Base-by-base conservation (phyloP, 2,113 vertebrate genomes). In the Muntiacus reevesi region DNA sequence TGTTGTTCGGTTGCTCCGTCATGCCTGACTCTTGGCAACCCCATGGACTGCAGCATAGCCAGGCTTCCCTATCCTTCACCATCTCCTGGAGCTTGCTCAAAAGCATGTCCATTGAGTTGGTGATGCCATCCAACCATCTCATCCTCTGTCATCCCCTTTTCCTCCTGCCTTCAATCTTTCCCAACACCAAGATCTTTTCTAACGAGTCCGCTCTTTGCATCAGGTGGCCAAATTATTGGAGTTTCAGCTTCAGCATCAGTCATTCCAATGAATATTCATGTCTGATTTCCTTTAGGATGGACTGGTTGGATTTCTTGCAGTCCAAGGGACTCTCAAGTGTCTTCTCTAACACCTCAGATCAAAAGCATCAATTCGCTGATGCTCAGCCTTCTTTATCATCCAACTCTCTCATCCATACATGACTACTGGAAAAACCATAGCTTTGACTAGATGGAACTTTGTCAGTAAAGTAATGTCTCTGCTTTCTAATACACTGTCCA, bases 161-260 rank as follows among this genome's bases (percentile, higher is more conserved):
- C 64, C 17, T 36, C 64, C n/a, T 71, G 33, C 17, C n/a, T 71
- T 36, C 64, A 12, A 36, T 36, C n/a, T 71, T 71, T 36, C n/a
- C n/a, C 64, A 6, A 21, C n/a, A 36, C 19, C n/a, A 71, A 71
- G n/a, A 71, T 36, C n/a, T 71, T 71, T 71, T 11, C 64, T 71
- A 71, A 71, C 36, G n/a, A 71, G 64, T 12, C 17, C 4, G 64
- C 5, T 71, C 19, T 21, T 36, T 0, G 0, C 0, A 0, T 23
- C 67, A 36, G 19, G 9, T 40, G 67, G n/a, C n/a, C 67, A 23
- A 21, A 40, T 17, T 71, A 40, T 71, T 71, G n/a, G n/a, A 23
- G 67, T 71, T 71, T 71, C 67, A 71, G n/a, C 67, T 40, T 71
- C n/a, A 71, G 19, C 67, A 40, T 71, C 67, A 36, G n/a, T 71